Evolutionary conservation across 2,797 vertebrate species (phyloP).

Genomic region (Fringilla coelebs): DNA sequence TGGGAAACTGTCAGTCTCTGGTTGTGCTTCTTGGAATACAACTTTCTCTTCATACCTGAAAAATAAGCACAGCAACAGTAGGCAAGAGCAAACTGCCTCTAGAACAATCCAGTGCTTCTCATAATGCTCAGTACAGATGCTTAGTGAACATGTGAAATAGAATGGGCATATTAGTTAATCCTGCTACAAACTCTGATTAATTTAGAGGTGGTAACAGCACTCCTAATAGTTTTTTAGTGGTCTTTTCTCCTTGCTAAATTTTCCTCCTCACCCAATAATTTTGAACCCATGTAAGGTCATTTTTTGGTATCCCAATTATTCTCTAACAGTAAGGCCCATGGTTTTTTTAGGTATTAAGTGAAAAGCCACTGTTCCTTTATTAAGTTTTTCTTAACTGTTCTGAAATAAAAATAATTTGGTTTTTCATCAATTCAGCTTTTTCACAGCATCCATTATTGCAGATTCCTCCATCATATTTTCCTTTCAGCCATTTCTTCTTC

Average conservation of each 20-base stretch:
- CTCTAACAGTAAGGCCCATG: not conserved
- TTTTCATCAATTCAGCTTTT: not conserved
- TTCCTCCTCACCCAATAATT: not conserved
- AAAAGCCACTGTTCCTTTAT: not conserved
- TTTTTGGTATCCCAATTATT: not conserved
- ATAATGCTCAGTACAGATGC: not conserved
- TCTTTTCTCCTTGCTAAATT: not conserved
- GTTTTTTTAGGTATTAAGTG: not conserved
- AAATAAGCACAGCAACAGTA: not conserved
- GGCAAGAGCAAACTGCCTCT: not conserved
- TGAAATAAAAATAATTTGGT: not conserved
- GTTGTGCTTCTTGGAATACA: not conserved
- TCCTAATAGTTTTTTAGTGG: not conserved
- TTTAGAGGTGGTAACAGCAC: not conserved
- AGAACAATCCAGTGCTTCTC: not conserved
- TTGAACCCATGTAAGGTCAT: not conserved
- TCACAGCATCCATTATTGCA: not conserved
- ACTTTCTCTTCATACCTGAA: not conserved
- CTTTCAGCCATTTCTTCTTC: not conserved
- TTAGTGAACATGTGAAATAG: not conserved
- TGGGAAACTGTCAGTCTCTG: not conserved
- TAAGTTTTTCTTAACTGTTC: not conserved
- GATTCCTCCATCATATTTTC: not conserved
- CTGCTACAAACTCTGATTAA: not conserved
- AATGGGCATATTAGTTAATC: not conserved